phyloP scores from a whole-genome alignment of 2,113 vertebrate genomes.

The Pseudonaja textilis region DNA sequence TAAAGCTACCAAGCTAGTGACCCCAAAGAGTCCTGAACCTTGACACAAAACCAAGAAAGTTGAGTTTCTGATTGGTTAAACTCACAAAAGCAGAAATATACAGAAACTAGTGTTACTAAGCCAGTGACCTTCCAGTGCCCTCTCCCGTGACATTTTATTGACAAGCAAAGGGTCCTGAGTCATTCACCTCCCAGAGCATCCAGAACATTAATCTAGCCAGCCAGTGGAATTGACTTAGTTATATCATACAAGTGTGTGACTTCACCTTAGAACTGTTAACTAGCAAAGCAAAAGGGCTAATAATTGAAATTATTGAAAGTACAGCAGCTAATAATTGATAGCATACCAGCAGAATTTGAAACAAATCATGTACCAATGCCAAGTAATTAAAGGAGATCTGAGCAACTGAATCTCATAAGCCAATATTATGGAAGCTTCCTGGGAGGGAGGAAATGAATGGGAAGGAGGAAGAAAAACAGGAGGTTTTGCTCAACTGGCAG shows the following conservation, averaged over 20 bases:
- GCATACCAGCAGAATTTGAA: neutral
- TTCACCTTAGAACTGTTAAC: neutral
- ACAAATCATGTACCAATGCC: neutral
- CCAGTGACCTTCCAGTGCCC: slow-evolving; percentile 8
- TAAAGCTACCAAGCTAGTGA: slow-evolving; percentile 1
- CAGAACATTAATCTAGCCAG: neutral
- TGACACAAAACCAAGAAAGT: slow-evolving; percentile 11
- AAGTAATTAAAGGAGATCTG: neutral
- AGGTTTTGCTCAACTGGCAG: neutral
- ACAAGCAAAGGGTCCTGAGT: slow-evolving; percentile 3
- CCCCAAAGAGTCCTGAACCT: slow-evolving; percentile 22
- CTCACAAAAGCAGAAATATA: slow-evolving; percentile 10
- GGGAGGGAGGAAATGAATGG: neutral
- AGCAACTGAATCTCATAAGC: neutral
- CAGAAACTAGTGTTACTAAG: neutral
- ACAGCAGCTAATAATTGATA: neutral
- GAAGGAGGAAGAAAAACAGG: neutral
- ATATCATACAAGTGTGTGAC: neutral
- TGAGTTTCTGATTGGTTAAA: neutral
- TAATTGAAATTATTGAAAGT: neutral
- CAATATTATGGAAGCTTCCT: neutral
- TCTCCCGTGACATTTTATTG: slow-evolving; percentile 20
- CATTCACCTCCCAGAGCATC: slow-evolving; percentile 4
- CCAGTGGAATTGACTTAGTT: neutral
- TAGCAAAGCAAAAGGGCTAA: neutral